Evolutionary conservation across 2,888 invertebrate genomes (phyloP).

Genomic region (Macaria liturata): DNA sequence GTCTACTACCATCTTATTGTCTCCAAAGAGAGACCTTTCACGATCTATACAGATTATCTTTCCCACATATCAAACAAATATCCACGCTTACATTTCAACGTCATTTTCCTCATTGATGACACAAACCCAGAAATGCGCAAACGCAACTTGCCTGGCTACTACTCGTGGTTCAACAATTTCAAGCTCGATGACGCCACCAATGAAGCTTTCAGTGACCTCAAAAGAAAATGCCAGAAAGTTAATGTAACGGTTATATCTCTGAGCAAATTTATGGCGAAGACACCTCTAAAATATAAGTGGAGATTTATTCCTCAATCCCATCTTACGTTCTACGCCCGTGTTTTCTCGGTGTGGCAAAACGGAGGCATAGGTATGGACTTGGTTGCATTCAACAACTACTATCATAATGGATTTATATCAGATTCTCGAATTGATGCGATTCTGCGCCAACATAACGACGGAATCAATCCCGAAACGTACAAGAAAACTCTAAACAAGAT

Average conservation of each 20-base stretch:
- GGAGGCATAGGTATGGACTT: slow-evolving; percentile 78
- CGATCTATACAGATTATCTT: slow-evolving; percentile 57
- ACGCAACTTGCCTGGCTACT: slow-evolving; percentile 42
- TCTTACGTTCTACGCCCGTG: slow-evolving; percentile 76
- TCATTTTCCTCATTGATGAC: slow-evolving; percentile 68
- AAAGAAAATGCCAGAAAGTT: slow-evolving; percentile 64
- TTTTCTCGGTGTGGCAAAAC: slow-evolving; percentile 79
- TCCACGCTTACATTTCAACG: slow-evolving; percentile 56
- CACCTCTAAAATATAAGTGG: slow-evolving; percentile 78
- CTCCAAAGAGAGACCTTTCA: slow-evolving; percentile 50
- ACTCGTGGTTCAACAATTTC: slow-evolving; percentile 31
- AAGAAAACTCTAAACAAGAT: slow-evolving; percentile 51
- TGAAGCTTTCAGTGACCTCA: slow-evolving; percentile 52
- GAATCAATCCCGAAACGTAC: slow-evolving; percentile 58
- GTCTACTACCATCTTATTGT: slow-evolving; percentile 65
- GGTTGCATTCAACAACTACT: slow-evolving; percentile 48
- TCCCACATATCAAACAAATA: slow-evolving; percentile 58
- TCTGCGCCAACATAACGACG: slow-evolving; percentile 66
- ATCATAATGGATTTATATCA: slow-evolving; percentile 38
- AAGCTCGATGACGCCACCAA: slow-evolving; percentile 46
- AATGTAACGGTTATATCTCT: slow-evolving; percentile 62
- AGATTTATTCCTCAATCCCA: slow-evolving; percentile 64
- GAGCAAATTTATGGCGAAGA: slow-evolving; percentile 72
- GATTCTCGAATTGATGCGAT: slow-evolving; percentile 54
- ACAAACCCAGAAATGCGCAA: slow-evolving; percentile 41